Conservation (phyloP, 1,140 invertebrate genomes). For the Arion vulgaris region DNA sequence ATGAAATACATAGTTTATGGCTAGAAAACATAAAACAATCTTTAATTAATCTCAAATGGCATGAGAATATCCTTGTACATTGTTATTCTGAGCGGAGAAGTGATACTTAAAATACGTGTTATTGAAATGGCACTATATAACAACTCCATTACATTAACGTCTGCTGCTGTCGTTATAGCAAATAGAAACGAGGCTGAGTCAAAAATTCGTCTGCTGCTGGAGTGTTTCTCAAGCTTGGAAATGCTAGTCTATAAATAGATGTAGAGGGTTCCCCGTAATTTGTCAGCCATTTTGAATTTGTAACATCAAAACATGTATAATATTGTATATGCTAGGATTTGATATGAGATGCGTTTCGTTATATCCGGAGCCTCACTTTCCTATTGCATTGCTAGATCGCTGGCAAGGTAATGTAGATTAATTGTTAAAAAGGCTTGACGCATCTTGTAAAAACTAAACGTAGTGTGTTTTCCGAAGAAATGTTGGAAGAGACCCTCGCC, state of each 20-base stretch:
- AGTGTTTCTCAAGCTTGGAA: too few species aligned
- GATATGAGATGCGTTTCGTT: not conserved
- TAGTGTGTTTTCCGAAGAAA: too few species aligned
- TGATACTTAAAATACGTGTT: too few species aligned
- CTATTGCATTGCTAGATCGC: not conserved
- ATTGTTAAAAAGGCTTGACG: too few species aligned
- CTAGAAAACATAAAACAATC: too few species aligned
- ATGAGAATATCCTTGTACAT: too few species aligned
- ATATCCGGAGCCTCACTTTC: not conserved
- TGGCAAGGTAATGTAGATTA: not conserved
- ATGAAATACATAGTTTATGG: too few species aligned
- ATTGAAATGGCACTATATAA: too few species aligned
- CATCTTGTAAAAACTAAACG: too few species aligned
- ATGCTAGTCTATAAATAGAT: constrained; percentile 11
- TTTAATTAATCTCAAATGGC: too few species aligned
- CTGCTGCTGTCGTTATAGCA: not conserved
- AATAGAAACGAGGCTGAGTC: not conserved
- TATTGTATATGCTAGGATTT: not conserved
- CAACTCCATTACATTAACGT: not conserved
- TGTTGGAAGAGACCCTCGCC: too few species aligned
- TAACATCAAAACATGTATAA: constrained; percentile 27
- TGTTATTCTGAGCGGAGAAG: too few species aligned
- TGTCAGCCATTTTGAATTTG: constrained; percentile 32
- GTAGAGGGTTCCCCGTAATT: constrained; percentile 11
- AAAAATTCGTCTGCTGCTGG: not conserved